phyloP scores from a whole-genome alignment of 2,888 invertebrate genomes.

The Machimus atricapillus region DNA sequence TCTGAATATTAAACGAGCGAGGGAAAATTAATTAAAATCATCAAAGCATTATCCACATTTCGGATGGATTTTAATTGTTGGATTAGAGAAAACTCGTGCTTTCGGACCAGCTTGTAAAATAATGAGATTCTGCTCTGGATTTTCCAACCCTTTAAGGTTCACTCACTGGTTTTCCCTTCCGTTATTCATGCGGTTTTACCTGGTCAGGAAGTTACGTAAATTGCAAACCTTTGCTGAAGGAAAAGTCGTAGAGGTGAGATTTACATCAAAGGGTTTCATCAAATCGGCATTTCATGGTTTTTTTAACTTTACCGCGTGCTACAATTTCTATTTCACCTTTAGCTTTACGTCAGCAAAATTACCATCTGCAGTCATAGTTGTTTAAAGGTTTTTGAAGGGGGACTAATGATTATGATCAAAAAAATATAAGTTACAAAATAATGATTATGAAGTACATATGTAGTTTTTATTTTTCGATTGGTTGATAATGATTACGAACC shows the following conservation, averaged over 20 bases:
- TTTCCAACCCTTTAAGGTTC: background rate
- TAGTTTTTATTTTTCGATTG: no score
- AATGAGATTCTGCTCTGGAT: background rate
- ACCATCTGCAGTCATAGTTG: background rate
- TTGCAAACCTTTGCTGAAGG: background rate
- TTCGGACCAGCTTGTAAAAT: background rate
- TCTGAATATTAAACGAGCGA: background rate
- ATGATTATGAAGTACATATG: no score
- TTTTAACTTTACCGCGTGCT: background rate
- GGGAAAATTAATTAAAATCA: background rate
- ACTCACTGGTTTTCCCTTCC: background rate
- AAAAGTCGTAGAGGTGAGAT: background rate
- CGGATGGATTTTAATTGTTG: background rate
- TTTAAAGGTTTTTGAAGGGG: background rate
- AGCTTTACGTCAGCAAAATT: background rate
- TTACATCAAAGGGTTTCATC: background rate
- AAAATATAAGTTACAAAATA: no score
- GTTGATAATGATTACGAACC: no score
- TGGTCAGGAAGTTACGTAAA: background rate
- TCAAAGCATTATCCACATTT: background rate
- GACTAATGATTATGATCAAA: no score
- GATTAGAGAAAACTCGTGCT: background rate
- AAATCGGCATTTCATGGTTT: background rate
- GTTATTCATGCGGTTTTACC: background rate
- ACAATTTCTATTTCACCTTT: background rate